Conservation (phyloP, 2,888 invertebrate species). For the Napeogenes inachia region DNA sequence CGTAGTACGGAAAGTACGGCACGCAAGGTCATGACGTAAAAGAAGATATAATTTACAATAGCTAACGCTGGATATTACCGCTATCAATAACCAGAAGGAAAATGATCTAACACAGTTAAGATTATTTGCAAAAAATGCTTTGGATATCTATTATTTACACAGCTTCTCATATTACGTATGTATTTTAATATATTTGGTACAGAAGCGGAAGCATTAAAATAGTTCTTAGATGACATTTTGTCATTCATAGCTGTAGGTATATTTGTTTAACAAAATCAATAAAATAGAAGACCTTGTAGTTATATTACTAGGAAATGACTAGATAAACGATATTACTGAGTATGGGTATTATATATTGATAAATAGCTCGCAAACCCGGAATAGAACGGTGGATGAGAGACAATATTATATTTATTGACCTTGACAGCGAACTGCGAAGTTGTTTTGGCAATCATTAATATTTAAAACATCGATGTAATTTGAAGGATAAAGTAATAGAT, state of each 20-base stretch:
- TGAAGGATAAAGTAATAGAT: not conserved
- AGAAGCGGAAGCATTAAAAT: slow-evolving; percentile 9
- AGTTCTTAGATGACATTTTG: not conserved
- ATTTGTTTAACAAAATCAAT: slow-evolving; percentile 28
- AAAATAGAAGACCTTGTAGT: slow-evolving; percentile 33
- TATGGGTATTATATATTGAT: slow-evolving; percentile 30
- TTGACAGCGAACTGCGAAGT: slow-evolving; percentile 3
- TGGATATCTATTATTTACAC: not conserved
- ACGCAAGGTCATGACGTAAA: slow-evolving; percentile 53
- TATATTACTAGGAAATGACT: slow-evolving; percentile 34
- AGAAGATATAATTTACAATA: slow-evolving; percentile 37
- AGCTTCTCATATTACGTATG: not conserved
- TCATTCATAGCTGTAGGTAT: slow-evolving; percentile 4
- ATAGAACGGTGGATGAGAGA: slow-evolving; percentile 21
- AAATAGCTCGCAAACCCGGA: slow-evolving; percentile 29
- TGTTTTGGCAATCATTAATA: slow-evolving; percentile 1
- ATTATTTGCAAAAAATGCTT: not conserved
- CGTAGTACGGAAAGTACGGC: slow-evolving; percentile 41
- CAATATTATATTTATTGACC: not conserved
- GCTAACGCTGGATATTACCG: slow-evolving; percentile 29
- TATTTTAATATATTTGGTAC: not conserved
- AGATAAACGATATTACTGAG: slow-evolving; percentile 29
- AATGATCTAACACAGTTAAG: slow-evolving; percentile 14
- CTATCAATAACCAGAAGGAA: slow-evolving; percentile 20
- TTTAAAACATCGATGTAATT: not conserved